Percentiles rank a stretch among this genome's conserved stretches.
phyloP scores from a whole-genome alignment of 2,888 invertebrate species.

The Lepetodrilus schrolli region DNA sequence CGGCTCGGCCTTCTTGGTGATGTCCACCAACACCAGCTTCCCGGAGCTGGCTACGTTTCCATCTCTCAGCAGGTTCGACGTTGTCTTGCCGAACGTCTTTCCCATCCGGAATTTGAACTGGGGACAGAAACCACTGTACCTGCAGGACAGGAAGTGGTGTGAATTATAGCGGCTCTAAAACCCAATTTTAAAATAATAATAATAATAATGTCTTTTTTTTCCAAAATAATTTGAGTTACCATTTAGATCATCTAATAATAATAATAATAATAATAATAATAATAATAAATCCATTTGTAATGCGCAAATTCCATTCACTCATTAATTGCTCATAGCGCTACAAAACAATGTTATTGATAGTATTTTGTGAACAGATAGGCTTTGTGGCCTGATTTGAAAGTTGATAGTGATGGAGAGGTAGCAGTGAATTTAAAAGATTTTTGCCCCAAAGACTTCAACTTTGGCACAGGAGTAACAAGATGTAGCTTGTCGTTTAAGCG shows the following conservation, averaged over 20 bases:
- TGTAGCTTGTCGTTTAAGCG: too few relatives aligned
- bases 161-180: not conserved
- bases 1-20: constrained; percentile 39
- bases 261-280: too few relatives aligned
- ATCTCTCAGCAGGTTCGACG: constrained; percentile 56
- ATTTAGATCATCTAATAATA: not conserved
- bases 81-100: constrained; percentile 68
- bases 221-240: not conserved
- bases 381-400: too few relatives aligned
- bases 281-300: too few relatives aligned
- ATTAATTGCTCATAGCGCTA: too few relatives aligned
- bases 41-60: constrained; percentile 62
- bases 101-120: constrained; percentile 71
- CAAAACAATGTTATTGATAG: too few relatives aligned
- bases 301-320: too few relatives aligned
- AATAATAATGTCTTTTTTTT: not conserved
- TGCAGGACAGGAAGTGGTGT: constrained; percentile 10
- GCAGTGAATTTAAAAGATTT: too few relatives aligned
- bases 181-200: not conserved
- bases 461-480: too few relatives aligned
- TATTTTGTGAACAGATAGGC: too few relatives aligned
- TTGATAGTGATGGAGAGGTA: too few relatives aligned
- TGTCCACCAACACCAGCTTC: constrained; percentile 58
- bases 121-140: constrained; percentile 71
- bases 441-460: too few relatives aligned